A percentile compares a stretch with the other conserved stretches of the same genome.
phyloP scores from a whole-genome alignment of 2,888 invertebrate species.

The Conops quadrifasciatus region DNA sequence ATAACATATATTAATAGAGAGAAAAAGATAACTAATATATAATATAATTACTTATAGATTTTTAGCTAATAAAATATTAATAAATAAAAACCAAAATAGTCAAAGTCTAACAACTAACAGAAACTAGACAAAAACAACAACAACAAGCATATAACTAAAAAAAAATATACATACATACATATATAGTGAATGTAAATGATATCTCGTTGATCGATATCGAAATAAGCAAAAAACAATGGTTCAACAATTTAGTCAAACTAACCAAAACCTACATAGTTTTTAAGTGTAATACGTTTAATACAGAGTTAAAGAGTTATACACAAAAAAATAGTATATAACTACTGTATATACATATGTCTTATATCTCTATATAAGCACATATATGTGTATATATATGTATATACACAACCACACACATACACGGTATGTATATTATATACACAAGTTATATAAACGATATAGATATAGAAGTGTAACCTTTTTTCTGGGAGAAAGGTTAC shows the following conservation, averaged over 20 bases:
- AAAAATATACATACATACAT: not conserved
- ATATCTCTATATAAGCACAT: not conserved
- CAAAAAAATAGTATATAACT: too few species aligned
- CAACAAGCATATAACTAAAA: too few species aligned
- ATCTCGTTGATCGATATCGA: too few species aligned
- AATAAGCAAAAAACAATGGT: not conserved
- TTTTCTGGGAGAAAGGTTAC: slow-evolving; percentile 43
- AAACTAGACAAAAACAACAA: not conserved
- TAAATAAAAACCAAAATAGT: not conserved
- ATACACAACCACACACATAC: not conserved
- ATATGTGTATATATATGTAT: not conserved
- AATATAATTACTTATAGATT: slow-evolving; percentile 7
- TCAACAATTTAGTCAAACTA: slow-evolving; percentile 58
- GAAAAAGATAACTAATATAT: slow-evolving; percentile 42
- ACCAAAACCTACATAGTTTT: slow-evolving; percentile 59
- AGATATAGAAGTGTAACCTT: not conserved
- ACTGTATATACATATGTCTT: not conserved
- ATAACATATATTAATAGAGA: slow-evolving; percentile 19
- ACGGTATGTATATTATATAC: slow-evolving; percentile 12
- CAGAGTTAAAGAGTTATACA: slow-evolving; percentile 16
- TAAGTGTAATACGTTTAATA: slow-evolving; percentile 43
- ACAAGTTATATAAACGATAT: slow-evolving; percentile 1
- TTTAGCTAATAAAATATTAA: slow-evolving; percentile 14
- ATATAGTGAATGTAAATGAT: not conserved
- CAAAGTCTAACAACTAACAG: slow-evolving; percentile 7